These are phyloP conservation scores for Sylvia borin DNA, from an alignment of 2,797 vertebrate genomes.

Conservation along the genomic window DNA sequence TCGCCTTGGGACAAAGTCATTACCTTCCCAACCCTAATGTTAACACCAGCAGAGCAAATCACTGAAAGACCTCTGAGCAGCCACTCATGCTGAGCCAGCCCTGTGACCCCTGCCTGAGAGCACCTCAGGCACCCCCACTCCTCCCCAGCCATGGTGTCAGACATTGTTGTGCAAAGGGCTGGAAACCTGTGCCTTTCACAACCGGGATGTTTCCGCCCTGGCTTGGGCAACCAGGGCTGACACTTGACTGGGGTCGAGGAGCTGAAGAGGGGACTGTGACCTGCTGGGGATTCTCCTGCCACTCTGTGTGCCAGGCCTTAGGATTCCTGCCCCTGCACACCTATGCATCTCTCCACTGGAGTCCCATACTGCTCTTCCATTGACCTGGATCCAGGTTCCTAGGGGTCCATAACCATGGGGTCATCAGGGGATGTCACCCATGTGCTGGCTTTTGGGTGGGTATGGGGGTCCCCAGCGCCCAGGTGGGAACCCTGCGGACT, in stretches of 20 bases:
- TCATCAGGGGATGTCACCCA: not conserved
- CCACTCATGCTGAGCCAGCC: not conserved
- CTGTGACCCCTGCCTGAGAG: not conserved
- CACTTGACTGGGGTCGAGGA: not conserved
- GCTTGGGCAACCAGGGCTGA: constrained; percentile 26
- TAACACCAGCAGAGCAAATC: not conserved
- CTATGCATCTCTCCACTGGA: not conserved
- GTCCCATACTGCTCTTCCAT: not conserved
- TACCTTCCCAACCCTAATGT: not conserved
- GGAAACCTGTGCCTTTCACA: constrained; percentile 54
- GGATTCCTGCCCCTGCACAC: not conserved
- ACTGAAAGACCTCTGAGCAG: not conserved
- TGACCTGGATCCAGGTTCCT: not conserved
- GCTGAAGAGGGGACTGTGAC: not conserved
- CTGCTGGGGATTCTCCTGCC: not conserved
- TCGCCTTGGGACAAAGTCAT: not conserved
- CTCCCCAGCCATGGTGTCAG: rapidly evolving
- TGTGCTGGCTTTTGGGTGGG: not conserved
- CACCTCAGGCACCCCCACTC: rapidly evolving
- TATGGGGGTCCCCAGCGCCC: rapidly evolving
- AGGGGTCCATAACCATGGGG: not conserved
- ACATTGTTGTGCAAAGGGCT: constrained; percentile 31
- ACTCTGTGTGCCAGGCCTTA: not conserved
- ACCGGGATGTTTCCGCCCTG: not conserved
- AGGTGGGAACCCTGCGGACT: not conserved